Base-by-base conservation (phyloP, 2,113 vertebrate species). In the Aegotheles bennettii region DNA sequence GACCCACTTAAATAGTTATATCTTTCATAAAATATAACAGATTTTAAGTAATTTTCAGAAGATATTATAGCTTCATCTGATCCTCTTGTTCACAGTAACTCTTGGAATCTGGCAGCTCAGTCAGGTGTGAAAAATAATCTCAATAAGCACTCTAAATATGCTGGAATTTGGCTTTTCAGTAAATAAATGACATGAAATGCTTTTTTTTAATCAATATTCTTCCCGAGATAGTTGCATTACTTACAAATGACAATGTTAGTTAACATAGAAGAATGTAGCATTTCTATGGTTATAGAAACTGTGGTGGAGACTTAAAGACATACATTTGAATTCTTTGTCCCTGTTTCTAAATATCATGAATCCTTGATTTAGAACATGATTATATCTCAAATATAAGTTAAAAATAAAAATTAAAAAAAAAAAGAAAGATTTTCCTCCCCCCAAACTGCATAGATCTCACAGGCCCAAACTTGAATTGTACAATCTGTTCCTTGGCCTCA, bases 401-500 rank as follows among this genome's bases (percentile, higher is more conserved):
- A 95, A 92, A 93, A 89, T 94, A 92, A 71, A 51, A n/a, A n/a
- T n/a, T n/a, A n/a, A 11, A 42, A 42, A 42, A 92, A 56, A 36
- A 61, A 67, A 50, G 84, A 90, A 95, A 83, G 15, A 35, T 93
- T 92, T 91, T 68, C 12, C 53, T 36, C 7, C 11, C 57, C 33
- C 65, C 57, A 93, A 95, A 73, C 47, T 80, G 38, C 0, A 0
- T 70, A 86, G 42, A 77, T 93, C 57, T 90, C 78, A 87, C 63
- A 94, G 78, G 78, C 59, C 75, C 82, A 77, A 90, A 86, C 80
- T 70, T 94, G 70, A 91, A 91, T 85, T 85, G 92, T 88, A 61
- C 87, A 95, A 93, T 95, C 95, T 96, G 94, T 93, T 96, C 93
- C 83, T 90, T 92, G 68, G 85, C 79, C 92, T 94, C 68, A 74